Evolutionary conservation across 2,888 invertebrate species (phyloP).

Genomic region (Resseliella maxima): DNA sequence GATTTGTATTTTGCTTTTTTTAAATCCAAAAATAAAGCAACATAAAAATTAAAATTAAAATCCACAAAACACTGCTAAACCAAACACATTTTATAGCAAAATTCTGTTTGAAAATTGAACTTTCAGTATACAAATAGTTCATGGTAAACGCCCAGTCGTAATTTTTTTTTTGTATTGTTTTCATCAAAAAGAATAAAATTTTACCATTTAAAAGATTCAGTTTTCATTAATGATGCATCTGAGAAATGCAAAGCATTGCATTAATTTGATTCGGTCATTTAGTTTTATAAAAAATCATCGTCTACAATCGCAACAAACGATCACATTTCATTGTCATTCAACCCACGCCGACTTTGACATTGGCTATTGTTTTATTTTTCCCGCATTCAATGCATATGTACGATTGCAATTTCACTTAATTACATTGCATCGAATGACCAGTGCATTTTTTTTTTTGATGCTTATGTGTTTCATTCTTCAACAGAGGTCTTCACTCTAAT

Average conservation of each 20-base stretch:
- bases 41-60: background rate
- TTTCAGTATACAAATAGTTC: background rate
- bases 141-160: background rate
- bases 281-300: constrained; percentile 18
- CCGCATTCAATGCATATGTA: background rate
- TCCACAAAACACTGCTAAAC: background rate
- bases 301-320: constrained; percentile 15
- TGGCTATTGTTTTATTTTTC: constrained; percentile 9
- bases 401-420: background rate
- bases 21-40: constrained; percentile 1
- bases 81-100: background rate
- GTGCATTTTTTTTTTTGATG: too few relatives aligned
- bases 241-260: constrained; percentile 22
- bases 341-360: constrained; percentile 8
- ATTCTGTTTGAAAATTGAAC: background rate
- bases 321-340: background rate
- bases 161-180: background rate
- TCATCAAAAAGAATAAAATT: background rate
- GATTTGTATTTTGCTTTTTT: background rate
- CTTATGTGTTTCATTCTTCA: too few relatives aligned
- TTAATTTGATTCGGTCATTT: constrained; percentile 48
- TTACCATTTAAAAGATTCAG: background rate
- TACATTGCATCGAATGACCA: background rate
- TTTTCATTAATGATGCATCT: background rate
- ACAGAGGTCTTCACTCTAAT: background rate